Conservation (phyloP, 2,113 vertebrate genomes). For the Salminus brasiliensis region DNA sequence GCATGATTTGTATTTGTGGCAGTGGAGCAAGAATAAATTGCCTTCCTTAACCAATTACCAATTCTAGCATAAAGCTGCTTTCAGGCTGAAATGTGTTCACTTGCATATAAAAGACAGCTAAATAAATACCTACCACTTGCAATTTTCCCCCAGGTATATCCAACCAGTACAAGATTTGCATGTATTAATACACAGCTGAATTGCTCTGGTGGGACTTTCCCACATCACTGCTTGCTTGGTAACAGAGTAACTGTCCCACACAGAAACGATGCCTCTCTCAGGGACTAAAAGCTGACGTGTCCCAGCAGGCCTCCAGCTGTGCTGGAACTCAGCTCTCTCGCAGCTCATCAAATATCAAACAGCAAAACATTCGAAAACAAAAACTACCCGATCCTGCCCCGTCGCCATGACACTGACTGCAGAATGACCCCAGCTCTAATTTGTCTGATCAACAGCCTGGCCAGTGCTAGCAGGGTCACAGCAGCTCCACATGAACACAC, state of each 20-base stretch:
- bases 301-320: conserved; percentile 34
- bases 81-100: no score
- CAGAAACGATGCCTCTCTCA: background rate
- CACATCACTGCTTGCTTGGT: background rate
- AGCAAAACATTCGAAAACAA: conserved; percentile 11
- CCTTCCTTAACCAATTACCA: no score
- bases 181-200: background rate
- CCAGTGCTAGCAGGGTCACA: conserved; percentile 33
- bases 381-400: background rate
- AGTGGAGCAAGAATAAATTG: no score
- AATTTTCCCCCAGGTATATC: no score
- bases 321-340: background rate
- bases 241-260: conserved; percentile 7
- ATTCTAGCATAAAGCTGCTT: no score
- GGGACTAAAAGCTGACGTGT: conserved; percentile 1
- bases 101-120: no score
- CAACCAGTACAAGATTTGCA: no score
- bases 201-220: background rate
- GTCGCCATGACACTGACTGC: conserved; percentile 27
- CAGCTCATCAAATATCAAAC: conserved; percentile 23
- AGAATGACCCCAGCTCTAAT: conserved; percentile 49
- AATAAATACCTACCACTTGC: no score
- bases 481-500: background rate
- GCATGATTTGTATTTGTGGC: no score
- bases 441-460: conserved; percentile 51